Percentiles rank a stretch among this genome's conserved stretches.
Evolutionary conservation across 1,140 invertebrate species (phyloP).

Genomic region (Macrosteles quadrilineatus): DNA sequence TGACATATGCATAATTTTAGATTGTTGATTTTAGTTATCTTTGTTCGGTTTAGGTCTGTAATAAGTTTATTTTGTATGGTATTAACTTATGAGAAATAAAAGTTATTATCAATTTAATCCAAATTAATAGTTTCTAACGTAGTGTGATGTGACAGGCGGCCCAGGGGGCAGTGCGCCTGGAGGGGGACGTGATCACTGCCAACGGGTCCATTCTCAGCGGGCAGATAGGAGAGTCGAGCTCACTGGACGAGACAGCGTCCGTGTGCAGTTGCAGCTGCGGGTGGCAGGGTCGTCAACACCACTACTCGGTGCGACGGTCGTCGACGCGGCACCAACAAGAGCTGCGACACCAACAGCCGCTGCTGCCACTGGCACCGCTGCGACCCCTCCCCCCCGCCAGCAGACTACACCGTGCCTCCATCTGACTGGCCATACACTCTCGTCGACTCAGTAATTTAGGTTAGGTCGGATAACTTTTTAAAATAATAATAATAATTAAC

Average conservation of each 20-base stretch:
- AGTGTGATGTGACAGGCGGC: slow-evolving; percentile 70
- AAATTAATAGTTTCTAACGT: no score
- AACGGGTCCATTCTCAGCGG: slow-evolving; percentile 81
- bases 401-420: slow-evolving; percentile 58
- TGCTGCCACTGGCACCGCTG: slow-evolving; percentile 55
- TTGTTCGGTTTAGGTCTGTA: no score
- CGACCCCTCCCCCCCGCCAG: slow-evolving; percentile 26
- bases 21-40: no score
- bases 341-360: slow-evolving; percentile 39
- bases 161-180: slow-evolving; percentile 83
- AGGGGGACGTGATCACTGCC: slow-evolving; percentile 93
- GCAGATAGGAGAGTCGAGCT: slow-evolving; percentile 58
- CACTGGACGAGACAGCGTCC: slow-evolving; percentile 66
- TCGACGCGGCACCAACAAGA: slow-evolving; percentile 49
- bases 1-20: no score
- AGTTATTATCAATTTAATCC: no score
- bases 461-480: slow-evolving; percentile 18
- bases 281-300: slow-evolving; percentile 52
- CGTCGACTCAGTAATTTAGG: neutral
- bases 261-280: slow-evolving; percentile 84
- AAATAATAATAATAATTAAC: slow-evolving; percentile 19
- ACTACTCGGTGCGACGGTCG: slow-evolving; percentile 43
- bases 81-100: no score
- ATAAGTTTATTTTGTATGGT: no score
- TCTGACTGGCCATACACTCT: slow-evolving; percentile 50